These are phyloP conservation scores for Lasioglossum morio DNA, from an alignment of 2,888 invertebrate species.

Conservation along the genomic window DNA sequence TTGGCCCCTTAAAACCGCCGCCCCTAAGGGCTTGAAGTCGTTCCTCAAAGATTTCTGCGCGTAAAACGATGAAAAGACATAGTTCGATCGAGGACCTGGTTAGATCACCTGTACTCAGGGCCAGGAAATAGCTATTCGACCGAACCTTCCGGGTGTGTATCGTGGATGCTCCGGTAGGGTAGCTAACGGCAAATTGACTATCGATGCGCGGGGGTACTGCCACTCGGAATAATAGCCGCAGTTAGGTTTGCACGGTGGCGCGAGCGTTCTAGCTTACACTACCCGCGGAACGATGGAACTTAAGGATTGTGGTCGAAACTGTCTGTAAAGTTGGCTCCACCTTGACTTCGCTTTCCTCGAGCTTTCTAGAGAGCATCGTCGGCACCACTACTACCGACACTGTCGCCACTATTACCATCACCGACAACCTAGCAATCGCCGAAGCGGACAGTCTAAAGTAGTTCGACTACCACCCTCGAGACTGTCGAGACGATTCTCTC, in stretches of 20 bases:
- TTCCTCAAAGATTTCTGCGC: background rate
- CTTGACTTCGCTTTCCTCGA: constrained; percentile 52
- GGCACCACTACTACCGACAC: constrained; percentile 12
- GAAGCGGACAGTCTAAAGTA: background rate
- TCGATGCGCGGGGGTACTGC: constrained; percentile 59
- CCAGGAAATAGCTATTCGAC: constrained; percentile 1
- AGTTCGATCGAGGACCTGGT: background rate
- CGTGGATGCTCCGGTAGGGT: constrained; percentile 25
- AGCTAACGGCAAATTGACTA: constrained; percentile 67
- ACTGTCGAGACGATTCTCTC: constrained; percentile 32
- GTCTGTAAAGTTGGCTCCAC: constrained; percentile 72
- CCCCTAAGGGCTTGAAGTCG: background rate
- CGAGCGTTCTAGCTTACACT: constrained; percentile 33
- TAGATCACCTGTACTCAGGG: background rate
- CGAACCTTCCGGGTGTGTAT: constrained; percentile 4
- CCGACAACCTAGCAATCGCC: background rate
- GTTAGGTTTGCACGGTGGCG: constrained; percentile 54
- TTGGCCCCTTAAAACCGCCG: background rate
- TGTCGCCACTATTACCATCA: constrained; percentile 2
- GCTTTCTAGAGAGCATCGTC: constrained; percentile 28
- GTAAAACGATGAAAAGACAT: background rate
- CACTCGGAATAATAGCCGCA: constrained; percentile 51
- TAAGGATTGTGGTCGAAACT: constrained; percentile 75
- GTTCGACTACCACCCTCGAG: constrained; percentile 10
- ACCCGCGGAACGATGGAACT: constrained; percentile 62